phyloP scores from a whole-genome alignment of 2,113 vertebrate genomes.

The Leucosticte australis region DNA sequence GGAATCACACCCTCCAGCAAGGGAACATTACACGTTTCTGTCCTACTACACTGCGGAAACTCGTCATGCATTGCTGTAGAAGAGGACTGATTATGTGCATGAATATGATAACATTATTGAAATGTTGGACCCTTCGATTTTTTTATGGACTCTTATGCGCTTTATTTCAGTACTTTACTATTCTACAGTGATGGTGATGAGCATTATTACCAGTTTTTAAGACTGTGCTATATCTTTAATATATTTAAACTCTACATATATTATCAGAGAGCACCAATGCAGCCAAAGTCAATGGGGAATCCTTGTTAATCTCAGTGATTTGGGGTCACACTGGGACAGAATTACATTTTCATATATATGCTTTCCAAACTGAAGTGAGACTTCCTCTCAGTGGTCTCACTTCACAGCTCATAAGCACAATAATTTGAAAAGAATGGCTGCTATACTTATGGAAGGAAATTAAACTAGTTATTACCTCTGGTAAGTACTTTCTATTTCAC shows the following conservation, averaged over 20 bases:
- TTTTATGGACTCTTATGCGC: not conserved
- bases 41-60: not conserved
- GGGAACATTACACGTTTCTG: not conserved
- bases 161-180: not conserved
- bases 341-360: not conserved
- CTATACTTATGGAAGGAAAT: slow-evolving; percentile 23
- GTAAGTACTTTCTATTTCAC: slow-evolving; percentile 30
- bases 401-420: slow-evolving; percentile 12
- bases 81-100: not conserved
- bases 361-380: not conserved
- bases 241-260: not conserved
- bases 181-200: not conserved
- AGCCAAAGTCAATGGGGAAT: not conserved
- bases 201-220: slow-evolving; percentile 13
- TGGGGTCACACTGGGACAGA: not conserved
- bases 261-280: not conserved
- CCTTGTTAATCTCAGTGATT: not conserved
- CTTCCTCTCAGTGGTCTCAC: not conserved
- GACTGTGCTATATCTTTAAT: not conserved
- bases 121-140: not conserved
- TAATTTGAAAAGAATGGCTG: slow-evolving; percentile 21
- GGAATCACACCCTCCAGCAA: not conserved
- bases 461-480: slow-evolving; percentile 27
- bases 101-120: not conserved
- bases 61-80: not conserved